Evolutionary conservation across 2,888 invertebrate genomes (phyloP).

Genomic region (Zaprionus bogoriensis): DNA sequence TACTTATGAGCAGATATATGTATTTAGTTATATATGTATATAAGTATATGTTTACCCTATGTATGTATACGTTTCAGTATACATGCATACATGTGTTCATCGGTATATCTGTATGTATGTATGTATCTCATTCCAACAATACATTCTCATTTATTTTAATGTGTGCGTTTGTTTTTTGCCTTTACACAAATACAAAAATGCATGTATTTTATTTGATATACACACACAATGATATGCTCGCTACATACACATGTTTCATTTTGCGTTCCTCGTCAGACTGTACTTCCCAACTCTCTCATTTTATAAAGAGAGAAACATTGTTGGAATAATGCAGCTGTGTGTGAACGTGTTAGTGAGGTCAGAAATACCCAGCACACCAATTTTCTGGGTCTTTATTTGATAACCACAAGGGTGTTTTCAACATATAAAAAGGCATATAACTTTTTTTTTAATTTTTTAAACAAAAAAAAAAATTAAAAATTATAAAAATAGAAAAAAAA

Average conservation of each 20-base stretch:
- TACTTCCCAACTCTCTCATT: slow-evolving; percentile 64
- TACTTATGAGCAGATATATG: background rate
- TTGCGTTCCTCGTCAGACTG: slow-evolving; percentile 72
- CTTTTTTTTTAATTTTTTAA: background rate
- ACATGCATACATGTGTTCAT: slow-evolving; percentile 26
- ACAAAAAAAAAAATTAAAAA: background rate
- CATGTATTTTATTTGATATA: slow-evolving; percentile 54
- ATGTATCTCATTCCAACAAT: slow-evolving; percentile 36
- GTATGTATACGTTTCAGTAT: slow-evolving; percentile 10
- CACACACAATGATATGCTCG: slow-evolving; percentile 45
- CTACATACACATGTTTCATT: slow-evolving; percentile 72
- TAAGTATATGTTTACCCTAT: slow-evolving; percentile 23
- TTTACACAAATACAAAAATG: slow-evolving; percentile 57
- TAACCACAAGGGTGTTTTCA: slow-evolving; percentile 42
- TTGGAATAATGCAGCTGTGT: slow-evolving; percentile 62
- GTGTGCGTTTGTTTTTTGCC: slow-evolving; percentile 48
- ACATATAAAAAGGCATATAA: background rate
- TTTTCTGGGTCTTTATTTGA: slow-evolving; percentile 48
- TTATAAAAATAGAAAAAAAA: background rate
- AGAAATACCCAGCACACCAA: slow-evolving; percentile 61
- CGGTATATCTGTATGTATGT: slow-evolving; percentile 18
- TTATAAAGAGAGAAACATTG: slow-evolving; percentile 53
- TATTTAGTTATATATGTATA: slow-evolving; percentile 17
- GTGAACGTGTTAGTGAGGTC: slow-evolving; percentile 65
- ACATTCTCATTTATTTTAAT: slow-evolving; percentile 33